Conservation (phyloP, 2,797 vertebrate species). For the Pangasius larnaudii region DNA sequence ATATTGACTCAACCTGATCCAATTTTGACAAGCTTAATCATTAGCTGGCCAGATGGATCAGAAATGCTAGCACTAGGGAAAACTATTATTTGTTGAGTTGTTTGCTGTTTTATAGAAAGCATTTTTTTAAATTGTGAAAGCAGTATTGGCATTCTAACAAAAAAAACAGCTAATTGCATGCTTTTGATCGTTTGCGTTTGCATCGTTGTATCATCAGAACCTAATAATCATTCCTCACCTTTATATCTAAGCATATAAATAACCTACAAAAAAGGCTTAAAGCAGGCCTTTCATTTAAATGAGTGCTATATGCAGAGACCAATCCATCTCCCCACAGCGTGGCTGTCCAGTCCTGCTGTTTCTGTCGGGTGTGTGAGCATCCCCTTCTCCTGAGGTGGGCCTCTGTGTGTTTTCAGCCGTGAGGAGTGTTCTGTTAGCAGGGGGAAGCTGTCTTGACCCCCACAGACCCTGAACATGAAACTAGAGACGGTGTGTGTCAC, state of each 20-base stretch:
- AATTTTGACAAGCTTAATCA: not conserved
- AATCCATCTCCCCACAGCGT: slow-evolving; percentile 54
- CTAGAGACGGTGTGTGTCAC: slow-evolving; percentile 70
- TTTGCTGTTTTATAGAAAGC: not conserved
- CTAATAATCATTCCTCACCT: not conserved
- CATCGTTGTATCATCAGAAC: not conserved
- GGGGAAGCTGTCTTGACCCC: slow-evolving; percentile 66
- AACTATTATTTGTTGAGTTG: not conserved
- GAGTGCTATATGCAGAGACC: slow-evolving; percentile 22
- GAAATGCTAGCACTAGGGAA: not conserved
- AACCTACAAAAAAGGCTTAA: not conserved
- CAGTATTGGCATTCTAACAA: not conserved
- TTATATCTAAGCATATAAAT: not conserved
- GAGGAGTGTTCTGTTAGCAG: slow-evolving; percentile 60
- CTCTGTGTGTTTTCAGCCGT: slow-evolving; percentile 72
- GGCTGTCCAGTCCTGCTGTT: slow-evolving; percentile 53
- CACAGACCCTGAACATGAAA: slow-evolving; percentile 71
- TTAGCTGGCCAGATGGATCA: not conserved
- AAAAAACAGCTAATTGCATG: not conserved
- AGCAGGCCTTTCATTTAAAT: not conserved
- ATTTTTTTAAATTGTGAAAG: not conserved
- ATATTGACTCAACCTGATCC: not conserved
- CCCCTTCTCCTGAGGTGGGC: slow-evolving; percentile 64
- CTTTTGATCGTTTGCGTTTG: not conserved
- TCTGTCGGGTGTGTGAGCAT: slow-evolving; percentile 35